phyloP scores from a whole-genome alignment of 2,113 vertebrate species.

The Mixornis gularis region DNA sequence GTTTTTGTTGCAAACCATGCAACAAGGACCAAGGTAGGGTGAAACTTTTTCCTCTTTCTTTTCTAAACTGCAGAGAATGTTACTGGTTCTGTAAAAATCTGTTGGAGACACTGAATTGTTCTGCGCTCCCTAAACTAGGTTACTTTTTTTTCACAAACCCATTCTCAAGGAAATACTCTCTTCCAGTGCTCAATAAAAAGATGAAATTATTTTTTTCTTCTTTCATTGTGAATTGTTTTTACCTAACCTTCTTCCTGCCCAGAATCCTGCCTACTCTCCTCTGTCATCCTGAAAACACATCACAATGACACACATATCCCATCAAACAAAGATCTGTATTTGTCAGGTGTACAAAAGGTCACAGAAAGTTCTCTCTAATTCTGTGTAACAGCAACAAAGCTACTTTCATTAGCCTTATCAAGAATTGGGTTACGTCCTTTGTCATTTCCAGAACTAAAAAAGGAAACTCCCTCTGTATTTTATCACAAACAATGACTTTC shows the following conservation, averaged over 20 bases:
- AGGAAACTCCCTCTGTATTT: neutral
- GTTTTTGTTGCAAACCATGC: neutral
- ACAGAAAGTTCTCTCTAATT: neutral
- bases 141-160: neutral
- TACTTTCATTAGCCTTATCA: neutral
- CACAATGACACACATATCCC: neutral
- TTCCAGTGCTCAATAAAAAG: neutral
- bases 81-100: neutral
- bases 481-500: neutral
- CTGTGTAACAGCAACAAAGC: neutral
- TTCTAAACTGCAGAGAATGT: neutral
- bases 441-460: neutral
- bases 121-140: neutral
- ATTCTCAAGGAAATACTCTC: neutral
- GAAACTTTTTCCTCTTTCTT: neutral
- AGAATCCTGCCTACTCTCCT: neutral
- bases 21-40: neutral
- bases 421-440: neutral
- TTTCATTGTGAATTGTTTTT: neutral
- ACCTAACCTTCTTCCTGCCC: neutral
- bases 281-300: neutral
- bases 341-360: neutral
- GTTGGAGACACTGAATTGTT: neutral
- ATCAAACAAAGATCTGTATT: neutral
- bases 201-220: neutral